Percentiles rank a stretch among this genome's conserved stretches.
These are phyloP conservation scores for Cephus cinctus DNA, from an alignment of 1,140 invertebrate species.

Conservation along the genomic window DNA sequence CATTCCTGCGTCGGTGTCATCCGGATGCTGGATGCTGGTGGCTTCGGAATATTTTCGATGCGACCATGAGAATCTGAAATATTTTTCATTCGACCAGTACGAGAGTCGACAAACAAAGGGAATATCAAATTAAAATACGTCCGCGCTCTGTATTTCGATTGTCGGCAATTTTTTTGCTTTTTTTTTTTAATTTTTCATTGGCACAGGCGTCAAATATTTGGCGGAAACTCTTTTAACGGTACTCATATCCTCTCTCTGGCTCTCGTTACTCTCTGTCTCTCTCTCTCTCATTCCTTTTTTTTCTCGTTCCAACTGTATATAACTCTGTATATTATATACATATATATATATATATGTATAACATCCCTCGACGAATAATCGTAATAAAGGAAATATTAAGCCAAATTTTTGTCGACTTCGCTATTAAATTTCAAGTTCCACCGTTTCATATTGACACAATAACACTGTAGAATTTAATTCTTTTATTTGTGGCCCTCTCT, in stretches of 20 bases:
- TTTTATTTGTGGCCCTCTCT: too few species aligned
- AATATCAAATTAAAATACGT: slow-evolving; percentile 43
- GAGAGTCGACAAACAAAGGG: slow-evolving; percentile 38
- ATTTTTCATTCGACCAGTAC: slow-evolving; percentile 26
- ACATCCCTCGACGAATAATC: too few species aligned
- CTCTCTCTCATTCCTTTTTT: background rate
- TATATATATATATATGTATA: too few species aligned
- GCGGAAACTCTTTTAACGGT: background rate
- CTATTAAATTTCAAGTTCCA: too few species aligned
- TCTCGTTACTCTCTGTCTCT: too few species aligned
- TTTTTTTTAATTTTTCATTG: slow-evolving; percentile 14
- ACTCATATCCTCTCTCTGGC: background rate
- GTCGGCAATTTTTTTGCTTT: slow-evolving; percentile 1
- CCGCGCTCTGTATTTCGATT: too few species aligned
- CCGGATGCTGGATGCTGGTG: slow-evolving; percentile 4
- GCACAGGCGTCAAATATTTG: slow-evolving; percentile 30
- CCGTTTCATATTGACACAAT: slow-evolving; percentile 11
- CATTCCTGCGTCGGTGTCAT: too few species aligned
- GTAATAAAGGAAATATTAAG: slow-evolving; percentile 19
- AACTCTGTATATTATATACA: too few species aligned
- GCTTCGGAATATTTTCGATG: too few species aligned
- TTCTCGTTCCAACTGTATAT: too few species aligned
- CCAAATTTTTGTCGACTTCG: too few species aligned
- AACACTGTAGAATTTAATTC: slow-evolving; percentile 12
- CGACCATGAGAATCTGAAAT: slow-evolving; percentile 32